Evolutionary conservation across 2,888 invertebrate species (phyloP).

Genomic region (Sinotaia quadrata): DNA sequence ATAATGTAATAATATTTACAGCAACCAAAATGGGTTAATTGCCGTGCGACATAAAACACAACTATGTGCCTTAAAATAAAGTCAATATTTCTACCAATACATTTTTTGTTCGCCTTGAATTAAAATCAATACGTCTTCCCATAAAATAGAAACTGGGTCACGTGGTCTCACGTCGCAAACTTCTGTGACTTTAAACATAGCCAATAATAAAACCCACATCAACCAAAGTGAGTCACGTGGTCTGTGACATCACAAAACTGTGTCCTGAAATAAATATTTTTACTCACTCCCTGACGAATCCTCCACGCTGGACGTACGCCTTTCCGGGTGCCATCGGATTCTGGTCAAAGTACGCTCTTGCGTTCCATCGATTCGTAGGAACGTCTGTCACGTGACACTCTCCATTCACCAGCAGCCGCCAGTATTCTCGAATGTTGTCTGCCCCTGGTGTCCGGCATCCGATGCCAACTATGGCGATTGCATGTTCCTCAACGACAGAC

Average conservation of each 20-base stretch:
- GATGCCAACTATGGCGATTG: constrained; percentile 25
- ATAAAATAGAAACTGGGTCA: no score
- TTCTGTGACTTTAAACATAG: no score
- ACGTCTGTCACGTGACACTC: constrained; percentile 54
- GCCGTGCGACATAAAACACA: no score
- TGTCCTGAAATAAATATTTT: neutral
- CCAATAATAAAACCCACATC: no score
- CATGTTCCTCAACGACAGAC: constrained; percentile 22
- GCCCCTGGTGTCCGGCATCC: constrained; percentile 56
- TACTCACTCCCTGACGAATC: constrained; percentile 45
- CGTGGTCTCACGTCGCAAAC: no score
- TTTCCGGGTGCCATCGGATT: constrained; percentile 47
- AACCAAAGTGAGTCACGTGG: no score
- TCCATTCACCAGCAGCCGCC: constrained; percentile 50
- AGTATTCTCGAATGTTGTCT: constrained; percentile 50
- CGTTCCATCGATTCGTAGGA: constrained; percentile 50
- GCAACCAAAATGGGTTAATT: no score
- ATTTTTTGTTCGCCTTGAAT: no score
- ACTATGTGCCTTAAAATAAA: no score
- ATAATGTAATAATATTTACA: no score
- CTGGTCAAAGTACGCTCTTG: constrained; percentile 42
- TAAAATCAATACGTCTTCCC: no score
- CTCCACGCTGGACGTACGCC: constrained; percentile 44
- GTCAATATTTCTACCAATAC: no score
- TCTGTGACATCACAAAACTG: neutral